Evolutionary conservation across 2,888 invertebrate species (phyloP).

Genomic region (Latrodectus hesperus): DNA sequence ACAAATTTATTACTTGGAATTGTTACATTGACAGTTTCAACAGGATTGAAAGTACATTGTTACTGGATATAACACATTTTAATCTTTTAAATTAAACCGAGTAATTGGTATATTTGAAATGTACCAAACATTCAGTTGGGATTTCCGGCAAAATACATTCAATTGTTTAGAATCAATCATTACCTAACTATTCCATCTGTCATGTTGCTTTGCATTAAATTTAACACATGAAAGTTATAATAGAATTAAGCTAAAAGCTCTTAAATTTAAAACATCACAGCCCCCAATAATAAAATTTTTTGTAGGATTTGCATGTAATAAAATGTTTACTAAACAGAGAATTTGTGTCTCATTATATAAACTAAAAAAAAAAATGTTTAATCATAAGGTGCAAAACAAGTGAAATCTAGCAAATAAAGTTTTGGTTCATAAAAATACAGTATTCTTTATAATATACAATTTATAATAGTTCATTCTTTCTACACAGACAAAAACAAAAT

Average conservation of each 20-base stretch:
- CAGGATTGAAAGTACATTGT: constrained; percentile 53
- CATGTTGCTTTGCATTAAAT: constrained; percentile 9
- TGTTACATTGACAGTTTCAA: constrained; percentile 59
- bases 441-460: too few species aligned
- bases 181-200: constrained; percentile 20
- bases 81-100: constrained; percentile 33
- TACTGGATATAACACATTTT: constrained; percentile 48
- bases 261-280: constrained; percentile 52
- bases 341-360: background rate
- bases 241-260: constrained; percentile 32
- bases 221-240: constrained; percentile 15
- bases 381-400: background rate
- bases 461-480: too few species aligned
- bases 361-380: background rate
- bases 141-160: constrained; percentile 9
- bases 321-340: background rate
- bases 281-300: constrained; percentile 10
- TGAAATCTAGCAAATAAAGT: background rate
- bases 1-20: constrained; percentile 68
- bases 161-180: background rate
- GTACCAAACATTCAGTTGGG: constrained; percentile 39
- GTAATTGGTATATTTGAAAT: constrained; percentile 11
- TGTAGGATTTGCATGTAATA: background rate
- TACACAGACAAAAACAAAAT: background rate
- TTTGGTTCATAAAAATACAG: too few species aligned